A percentile compares a stretch with the other conserved stretches of the same genome.
Conservation (phyloP, 2,113 vertebrate species). For the Bettongia penicillata region DNA sequence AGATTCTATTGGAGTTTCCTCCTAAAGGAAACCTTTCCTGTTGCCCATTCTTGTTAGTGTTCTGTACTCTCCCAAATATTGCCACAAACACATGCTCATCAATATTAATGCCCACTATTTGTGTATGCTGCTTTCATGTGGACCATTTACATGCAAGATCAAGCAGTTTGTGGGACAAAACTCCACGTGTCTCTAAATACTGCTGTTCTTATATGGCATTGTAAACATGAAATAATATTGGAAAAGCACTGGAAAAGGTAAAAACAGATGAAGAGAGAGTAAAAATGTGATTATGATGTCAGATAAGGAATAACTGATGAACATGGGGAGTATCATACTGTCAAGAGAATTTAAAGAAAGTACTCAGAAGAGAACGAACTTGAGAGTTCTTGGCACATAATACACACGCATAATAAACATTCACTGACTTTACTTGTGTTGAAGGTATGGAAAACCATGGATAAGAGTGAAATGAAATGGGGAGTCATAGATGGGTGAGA, state of each 20-base stretch:
- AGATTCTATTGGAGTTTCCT: too few species aligned
- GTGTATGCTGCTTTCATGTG: too few species aligned
- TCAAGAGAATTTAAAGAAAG: background rate
- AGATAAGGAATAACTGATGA: background rate
- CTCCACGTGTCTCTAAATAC: too few species aligned
- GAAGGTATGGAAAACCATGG: background rate
- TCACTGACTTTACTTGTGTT: background rate
- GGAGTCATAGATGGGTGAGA: background rate
- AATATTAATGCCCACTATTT: too few species aligned
- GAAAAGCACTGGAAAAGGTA: background rate
- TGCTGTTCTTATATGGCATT: too few species aligned
- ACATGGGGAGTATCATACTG: background rate
- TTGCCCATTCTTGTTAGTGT: too few species aligned
- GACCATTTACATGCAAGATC: too few species aligned
- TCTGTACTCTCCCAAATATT: too few species aligned
- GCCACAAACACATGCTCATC: too few species aligned
- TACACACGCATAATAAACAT: background rate
- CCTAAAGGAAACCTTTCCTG: too few species aligned
- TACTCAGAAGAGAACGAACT: background rate
- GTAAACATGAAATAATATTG: too few species aligned
- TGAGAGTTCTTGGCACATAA: background rate
- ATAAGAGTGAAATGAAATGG: background rate
- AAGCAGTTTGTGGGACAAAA: too few species aligned
- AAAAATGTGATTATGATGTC: background rate
- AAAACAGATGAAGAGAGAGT: background rate